A percentile compares a stretch with the other conserved stretches of the same genome.
Conservation (phyloP, 2,113 vertebrate species). For the Salvator merianae region DNA sequence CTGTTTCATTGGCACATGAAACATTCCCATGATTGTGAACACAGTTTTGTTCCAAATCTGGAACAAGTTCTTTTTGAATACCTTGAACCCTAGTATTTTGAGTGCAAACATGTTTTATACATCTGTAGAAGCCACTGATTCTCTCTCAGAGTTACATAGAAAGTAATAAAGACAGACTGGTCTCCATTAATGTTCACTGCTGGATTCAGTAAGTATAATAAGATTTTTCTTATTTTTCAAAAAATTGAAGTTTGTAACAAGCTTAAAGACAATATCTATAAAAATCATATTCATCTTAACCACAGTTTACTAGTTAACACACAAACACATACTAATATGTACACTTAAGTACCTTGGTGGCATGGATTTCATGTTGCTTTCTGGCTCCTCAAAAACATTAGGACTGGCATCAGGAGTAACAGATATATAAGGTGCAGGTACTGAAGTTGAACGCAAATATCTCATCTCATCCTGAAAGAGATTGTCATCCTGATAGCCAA, state of each 20-base stretch:
- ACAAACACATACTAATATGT: constrained; percentile 1
- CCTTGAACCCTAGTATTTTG: no score
- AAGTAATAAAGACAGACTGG: background rate
- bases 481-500: constrained; percentile 93
- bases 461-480: constrained; percentile 99
- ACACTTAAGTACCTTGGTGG: constrained; percentile 88
- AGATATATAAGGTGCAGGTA: constrained; percentile 96
- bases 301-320: background rate
- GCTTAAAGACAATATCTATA: background rate
- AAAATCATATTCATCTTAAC: no score
- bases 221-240: no score
- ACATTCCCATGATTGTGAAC: no score
- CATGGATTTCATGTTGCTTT: constrained; percentile 99
- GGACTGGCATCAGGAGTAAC: constrained; percentile 97
- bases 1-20: no score
- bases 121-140: background rate
- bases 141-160: background rate
- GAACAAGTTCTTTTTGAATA: no score
- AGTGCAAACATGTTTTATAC: no score
- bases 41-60: no score
- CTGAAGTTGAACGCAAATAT: constrained; percentile 95
- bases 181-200: background rate
- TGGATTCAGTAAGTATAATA: background rate
- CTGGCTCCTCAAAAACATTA: constrained; percentile 97
- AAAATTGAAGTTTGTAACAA: no score